Evolutionary conservation across 2,888 invertebrate genomes (phyloP), one percentile per base, ranked within the genome.

Genomic region (Dasypogon diadema): DNA sequence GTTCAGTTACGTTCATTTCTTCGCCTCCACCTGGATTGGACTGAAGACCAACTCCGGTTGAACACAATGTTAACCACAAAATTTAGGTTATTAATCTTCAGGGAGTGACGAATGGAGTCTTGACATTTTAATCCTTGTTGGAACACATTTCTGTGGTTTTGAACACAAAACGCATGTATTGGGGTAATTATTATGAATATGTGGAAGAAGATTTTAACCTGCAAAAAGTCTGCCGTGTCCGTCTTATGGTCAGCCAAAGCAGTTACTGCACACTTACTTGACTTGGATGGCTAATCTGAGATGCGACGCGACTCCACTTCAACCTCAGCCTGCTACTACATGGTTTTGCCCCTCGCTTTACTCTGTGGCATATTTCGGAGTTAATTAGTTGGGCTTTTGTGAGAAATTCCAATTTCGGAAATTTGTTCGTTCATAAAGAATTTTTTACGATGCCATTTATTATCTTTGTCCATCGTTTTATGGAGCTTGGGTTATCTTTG

Each of bases 101-200:
- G 74, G 76, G 78, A 79, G 80, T 80, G 79, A 80, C 80, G 79
- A 80, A 80, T 80, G 80, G 79, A 80, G 78, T 80, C 80, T 79
- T 80, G 80, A 80, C 80, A 80, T 80, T 79, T 80, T 80, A 80
- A 80, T 80, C 80, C 80, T 80, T 78, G 78, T 78, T 80, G 77
- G 58, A 79, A 79, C 78, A 79, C 79, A 80, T 80, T 80, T 79
- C 78, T 79, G 79, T 76, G 80, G 79, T 80, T 80, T 79, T 76
- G 68, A 65, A 72, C 70, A 75, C 54, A 75, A 77, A 77, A 79
- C 79, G 76, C 77, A 76, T 76, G 78, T 79, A 79, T 79, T 78
- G 78, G 76, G 74, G 74, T 78, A 79, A 79, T 79, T 79, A 79
- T 79, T 78, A 78, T 78, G 77, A 54, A 70, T 70, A 54, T 51